These are phyloP conservation scores for Anaspis maculata DNA, from an alignment of 2,888 invertebrate genomes.

Conservation along the genomic window DNA sequence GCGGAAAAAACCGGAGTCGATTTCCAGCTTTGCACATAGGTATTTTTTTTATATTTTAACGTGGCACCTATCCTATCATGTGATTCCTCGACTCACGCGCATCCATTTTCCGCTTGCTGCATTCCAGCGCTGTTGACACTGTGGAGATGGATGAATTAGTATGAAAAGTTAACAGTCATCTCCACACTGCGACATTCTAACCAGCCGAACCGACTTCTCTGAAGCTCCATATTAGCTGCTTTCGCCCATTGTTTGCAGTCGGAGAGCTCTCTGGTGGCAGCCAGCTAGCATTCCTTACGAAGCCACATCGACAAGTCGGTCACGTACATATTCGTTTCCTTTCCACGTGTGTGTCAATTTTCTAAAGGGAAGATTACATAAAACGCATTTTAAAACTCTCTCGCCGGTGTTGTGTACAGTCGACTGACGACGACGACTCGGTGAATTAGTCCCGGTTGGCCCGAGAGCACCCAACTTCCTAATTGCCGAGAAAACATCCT, in stretches of 20 bases:
- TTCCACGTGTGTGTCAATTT: conserved; percentile 15
- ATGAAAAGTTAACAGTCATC: conserved; percentile 2
- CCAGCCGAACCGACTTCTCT: not conserved
- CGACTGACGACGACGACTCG: too few relatives aligned
- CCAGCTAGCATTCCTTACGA: conserved; percentile 9
- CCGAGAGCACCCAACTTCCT: conserved; percentile 18
- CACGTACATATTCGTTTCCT: conserved; percentile 13
- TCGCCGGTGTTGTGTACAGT: not conserved
- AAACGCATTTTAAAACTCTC: conserved; percentile 11
- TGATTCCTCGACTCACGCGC: too few relatives aligned
- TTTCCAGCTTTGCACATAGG: too few relatives aligned
- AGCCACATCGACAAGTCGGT: conserved; percentile 12
- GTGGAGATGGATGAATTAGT: conserved; percentile 5
- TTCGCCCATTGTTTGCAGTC: conserved; percentile 8
- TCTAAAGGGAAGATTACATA: conserved; percentile 9
- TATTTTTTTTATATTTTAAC: too few relatives aligned
- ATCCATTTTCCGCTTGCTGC: not conserved
- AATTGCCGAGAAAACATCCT: conserved; percentile 20
- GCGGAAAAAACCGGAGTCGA: too few relatives aligned
- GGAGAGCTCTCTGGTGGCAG: conserved; percentile 3
- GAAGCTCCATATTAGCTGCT: not conserved
- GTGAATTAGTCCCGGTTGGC: conserved; percentile 5
- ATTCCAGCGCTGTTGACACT: conserved; percentile 5
- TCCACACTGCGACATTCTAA: not conserved
- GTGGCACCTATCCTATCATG: too few relatives aligned